Evolutionary conservation across 2,113 vertebrate genomes (phyloP).

Genomic region (Hemicordylus capensis): DNA sequence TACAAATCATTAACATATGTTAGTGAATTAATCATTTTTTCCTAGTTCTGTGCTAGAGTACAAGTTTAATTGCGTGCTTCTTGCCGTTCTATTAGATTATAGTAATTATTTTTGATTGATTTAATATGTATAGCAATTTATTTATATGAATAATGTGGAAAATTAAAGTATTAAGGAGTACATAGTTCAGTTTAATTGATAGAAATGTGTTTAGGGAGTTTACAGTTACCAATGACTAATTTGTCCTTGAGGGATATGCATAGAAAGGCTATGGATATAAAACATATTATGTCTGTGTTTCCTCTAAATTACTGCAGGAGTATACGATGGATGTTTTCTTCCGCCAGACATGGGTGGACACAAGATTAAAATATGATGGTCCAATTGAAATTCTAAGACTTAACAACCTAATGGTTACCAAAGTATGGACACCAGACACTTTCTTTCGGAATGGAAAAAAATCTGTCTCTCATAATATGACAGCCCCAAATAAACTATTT

Average conservation of each 20-base stretch:
- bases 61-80: constrained; percentile 50
- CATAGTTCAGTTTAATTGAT: constrained; percentile 47
- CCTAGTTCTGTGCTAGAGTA: constrained; percentile 50
- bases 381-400: constrained; percentile 96
- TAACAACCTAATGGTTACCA: constrained; percentile 98
- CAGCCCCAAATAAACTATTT: constrained; percentile 97
- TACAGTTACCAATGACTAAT: constrained; percentile 44
- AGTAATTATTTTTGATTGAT: constrained; percentile 64
- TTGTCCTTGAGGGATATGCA: constrained; percentile 42
- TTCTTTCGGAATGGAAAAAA: constrained; percentile 99
- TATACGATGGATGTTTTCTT: constrained; percentile 99
- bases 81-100: constrained; percentile 62
- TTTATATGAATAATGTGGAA: constrained; percentile 59
- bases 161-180: constrained; percentile 56
- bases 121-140: constrained; percentile 54
- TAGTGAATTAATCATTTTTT: constrained; percentile 60
- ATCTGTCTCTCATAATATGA: constrained; percentile 98
- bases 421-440: constrained; percentile 99
- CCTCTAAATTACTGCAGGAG: constrained; percentile 80
- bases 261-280: constrained; percentile 11
- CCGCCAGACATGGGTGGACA: constrained; percentile 97
- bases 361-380: constrained; percentile 91
- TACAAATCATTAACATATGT: constrained; percentile 46
- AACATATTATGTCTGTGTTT: constrained; percentile 48
- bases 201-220: constrained; percentile 36